Evolutionary conservation across 2,888 invertebrate species (phyloP).

Genomic region (Drosophila anomalipes): DNA sequence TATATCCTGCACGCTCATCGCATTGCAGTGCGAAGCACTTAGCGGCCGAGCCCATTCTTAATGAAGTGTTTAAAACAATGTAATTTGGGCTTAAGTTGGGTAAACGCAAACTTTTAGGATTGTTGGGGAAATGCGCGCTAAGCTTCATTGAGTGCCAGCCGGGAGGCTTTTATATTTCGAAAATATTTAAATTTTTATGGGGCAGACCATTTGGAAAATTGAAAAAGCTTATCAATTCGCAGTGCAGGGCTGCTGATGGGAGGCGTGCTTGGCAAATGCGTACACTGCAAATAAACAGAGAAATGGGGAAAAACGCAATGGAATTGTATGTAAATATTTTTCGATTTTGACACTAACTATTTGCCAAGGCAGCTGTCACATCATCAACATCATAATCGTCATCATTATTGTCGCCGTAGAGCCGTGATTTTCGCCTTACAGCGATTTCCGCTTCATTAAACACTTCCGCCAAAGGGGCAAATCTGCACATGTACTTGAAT

Average conservation of each 20-base stretch:
- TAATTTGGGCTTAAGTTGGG: conserved; percentile 73
- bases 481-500: conserved; percentile 56
- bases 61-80: conserved; percentile 81
- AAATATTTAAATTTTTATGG: conserved; percentile 80
- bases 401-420: conserved; percentile 29
- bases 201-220: conserved; percentile 71
- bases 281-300: conserved; percentile 11
- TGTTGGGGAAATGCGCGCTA: conserved; percentile 41
- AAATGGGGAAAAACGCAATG: conserved; percentile 44
- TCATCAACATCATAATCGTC: conserved; percentile 26
- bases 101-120: conserved; percentile 56
- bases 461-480: conserved; percentile 69
- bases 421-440: conserved; percentile 40
- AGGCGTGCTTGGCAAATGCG: background rate
- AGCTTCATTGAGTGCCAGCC: conserved; percentile 57
- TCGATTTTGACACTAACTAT: conserved; percentile 72
- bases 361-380: conserved; percentile 54
- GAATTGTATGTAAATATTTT: conserved; percentile 73
- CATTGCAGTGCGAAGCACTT: conserved; percentile 35
- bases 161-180: conserved; percentile 69
- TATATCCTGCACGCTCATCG: conserved; percentile 42
- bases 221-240: conserved; percentile 61
- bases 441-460: conserved; percentile 79
- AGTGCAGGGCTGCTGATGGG: background rate
- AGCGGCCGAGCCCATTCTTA: conserved; percentile 64